Conservation (phyloP, 37 sponge, comb jelly and placozoan species). For the Crambe crambe region DNA sequence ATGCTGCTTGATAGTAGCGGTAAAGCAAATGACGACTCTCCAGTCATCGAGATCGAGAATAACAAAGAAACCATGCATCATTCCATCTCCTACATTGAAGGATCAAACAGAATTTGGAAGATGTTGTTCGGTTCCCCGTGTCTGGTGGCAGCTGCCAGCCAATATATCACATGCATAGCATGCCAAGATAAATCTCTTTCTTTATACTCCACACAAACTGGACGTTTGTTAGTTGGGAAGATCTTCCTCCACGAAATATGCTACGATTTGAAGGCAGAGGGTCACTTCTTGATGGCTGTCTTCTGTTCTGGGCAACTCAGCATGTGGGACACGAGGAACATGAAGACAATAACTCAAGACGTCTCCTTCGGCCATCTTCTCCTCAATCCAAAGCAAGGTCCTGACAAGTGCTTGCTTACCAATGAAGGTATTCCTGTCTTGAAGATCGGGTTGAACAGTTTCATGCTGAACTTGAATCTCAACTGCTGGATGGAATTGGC, state of each 20-base stretch:
- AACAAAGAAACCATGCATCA: too few species aligned
- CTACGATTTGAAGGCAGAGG: constrained; percentile 7
- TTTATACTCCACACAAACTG: constrained; percentile 51
- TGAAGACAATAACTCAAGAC: constrained; percentile 2
- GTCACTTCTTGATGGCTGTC: constrained; percentile 25
- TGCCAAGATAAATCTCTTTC: constrained; percentile 42
- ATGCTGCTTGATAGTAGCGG: neutral
- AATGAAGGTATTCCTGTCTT: constrained; percentile 50
- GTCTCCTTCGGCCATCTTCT: constrained; percentile 34
- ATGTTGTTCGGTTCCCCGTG: constrained; percentile 15
- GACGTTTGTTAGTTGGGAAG: constrained; percentile 36
- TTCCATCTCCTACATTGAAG: constrained; percentile 25
- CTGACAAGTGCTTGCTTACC: constrained; percentile 16
- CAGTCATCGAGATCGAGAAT: constrained; percentile 11
- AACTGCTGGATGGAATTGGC: constrained; percentile 51
- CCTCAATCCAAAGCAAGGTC: neutral
- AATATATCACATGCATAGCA: constrained; percentile 33
- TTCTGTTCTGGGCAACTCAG: constrained; percentile 17
- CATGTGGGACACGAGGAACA: constrained; percentile 49
- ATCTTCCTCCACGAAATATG: constrained; percentile 28
- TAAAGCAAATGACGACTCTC: neutral
- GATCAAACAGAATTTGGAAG: constrained; percentile 37
- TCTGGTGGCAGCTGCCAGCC: constrained; percentile 44
- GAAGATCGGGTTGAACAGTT: neutral
- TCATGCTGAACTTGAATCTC: constrained; percentile 45